A percentile compares a stretch with the other conserved stretches of the same genome.
Evolutionary conservation across 2,797 vertebrate species (phyloP).

Genomic region (Neosilurus mollespiculum): DNA sequence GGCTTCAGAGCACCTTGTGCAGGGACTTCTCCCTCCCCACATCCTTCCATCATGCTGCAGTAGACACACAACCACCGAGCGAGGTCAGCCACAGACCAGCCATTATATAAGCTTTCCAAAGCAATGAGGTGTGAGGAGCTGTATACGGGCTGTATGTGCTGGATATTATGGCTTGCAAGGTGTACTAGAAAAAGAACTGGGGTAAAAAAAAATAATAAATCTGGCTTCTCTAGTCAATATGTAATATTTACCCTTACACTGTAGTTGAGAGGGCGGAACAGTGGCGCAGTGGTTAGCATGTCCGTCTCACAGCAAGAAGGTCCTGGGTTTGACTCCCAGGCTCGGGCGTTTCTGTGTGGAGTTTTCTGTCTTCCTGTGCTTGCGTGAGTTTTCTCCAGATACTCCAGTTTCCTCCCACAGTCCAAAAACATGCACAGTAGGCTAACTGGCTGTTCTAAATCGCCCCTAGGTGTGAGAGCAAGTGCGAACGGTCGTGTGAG

Average conservation of each 20-base stretch:
- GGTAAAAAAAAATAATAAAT: not conserved
- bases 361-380: no score
- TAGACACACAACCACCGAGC: conserved; percentile 32
- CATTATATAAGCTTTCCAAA: conserved; percentile 35
- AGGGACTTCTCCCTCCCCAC: conserved; percentile 43
- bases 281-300: no score
- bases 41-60: conserved; percentile 65
- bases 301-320: no score
- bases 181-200: not conserved
- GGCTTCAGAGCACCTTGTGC: conserved; percentile 79
- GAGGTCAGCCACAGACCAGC: conserved; percentile 27
- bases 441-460: no score
- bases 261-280: not conserved
- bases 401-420: no score
- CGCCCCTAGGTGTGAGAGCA: no score
- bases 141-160: not conserved
- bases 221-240: not conserved
- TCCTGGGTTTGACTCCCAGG: no score
- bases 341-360: no score
- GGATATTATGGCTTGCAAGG: not conserved
- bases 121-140: conserved; percentile 10
- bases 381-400: no score
- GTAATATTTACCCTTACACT: not conserved
- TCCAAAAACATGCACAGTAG: no score
- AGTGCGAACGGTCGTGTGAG: no score